Evolutionary conservation across 2,797 vertebrate species (phyloP).

Genomic region (Malacoraja senta): DNA sequence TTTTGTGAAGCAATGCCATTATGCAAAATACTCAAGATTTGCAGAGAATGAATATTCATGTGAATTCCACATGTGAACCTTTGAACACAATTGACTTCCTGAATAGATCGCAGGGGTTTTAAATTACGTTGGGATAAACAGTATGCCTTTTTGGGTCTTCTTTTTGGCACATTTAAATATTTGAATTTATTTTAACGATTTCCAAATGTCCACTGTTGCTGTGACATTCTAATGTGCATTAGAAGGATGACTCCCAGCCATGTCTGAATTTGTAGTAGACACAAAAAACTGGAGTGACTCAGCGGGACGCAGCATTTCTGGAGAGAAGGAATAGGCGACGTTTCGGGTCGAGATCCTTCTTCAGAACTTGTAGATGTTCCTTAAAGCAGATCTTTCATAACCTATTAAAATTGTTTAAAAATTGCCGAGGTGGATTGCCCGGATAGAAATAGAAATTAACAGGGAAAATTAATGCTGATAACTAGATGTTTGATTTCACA

Average conservation of each 20-base stretch:
- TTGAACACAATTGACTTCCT: neutral
- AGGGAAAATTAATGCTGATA: too few relatives aligned
- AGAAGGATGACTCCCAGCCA: neutral
- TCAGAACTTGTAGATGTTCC: neutral
- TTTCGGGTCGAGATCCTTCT: too few relatives aligned
- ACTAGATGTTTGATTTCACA: too few relatives aligned
- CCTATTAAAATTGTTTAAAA: neutral
- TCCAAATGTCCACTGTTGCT: neutral
- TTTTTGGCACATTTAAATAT: slow-evolving; percentile 2
- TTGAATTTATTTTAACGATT: neutral
- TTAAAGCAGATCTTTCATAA: neutral
- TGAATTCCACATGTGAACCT: neutral
- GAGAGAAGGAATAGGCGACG: too few relatives aligned
- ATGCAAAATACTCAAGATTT: neutral
- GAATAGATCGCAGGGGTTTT: neutral
- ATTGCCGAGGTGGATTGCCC: neutral
- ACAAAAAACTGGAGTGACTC: too few relatives aligned
- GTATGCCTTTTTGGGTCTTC: neutral
- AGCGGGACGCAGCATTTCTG: too few relatives aligned
- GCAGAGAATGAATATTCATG: neutral
- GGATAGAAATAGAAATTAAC: neutral
- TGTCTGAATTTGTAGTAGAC: neutral
- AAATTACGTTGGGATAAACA: neutral
- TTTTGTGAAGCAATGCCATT: too few relatives aligned
- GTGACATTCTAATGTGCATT: neutral